Evolutionary conservation across 2,797 vertebrate genomes (phyloP).

Genomic region (Protonibea diacanthus): DNA sequence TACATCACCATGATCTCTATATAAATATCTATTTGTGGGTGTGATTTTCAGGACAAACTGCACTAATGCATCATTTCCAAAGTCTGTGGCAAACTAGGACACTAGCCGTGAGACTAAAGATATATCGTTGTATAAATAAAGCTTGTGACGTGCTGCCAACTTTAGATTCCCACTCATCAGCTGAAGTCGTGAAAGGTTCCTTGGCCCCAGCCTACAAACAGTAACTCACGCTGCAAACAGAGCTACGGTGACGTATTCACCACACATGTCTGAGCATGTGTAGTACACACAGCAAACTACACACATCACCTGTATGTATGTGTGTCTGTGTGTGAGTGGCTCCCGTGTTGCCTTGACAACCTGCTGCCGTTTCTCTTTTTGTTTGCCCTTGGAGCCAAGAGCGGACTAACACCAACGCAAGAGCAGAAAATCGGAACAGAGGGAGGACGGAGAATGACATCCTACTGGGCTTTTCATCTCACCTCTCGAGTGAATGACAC

Average conservation of each 20-base stretch:
- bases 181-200: constrained; percentile 75
- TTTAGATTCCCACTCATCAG: constrained; percentile 65
- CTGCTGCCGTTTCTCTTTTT: constrained; percentile 69
- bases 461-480: constrained; percentile 59
- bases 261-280: constrained; percentile 41
- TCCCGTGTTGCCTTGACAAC: constrained; percentile 80
- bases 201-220: constrained; percentile 56
- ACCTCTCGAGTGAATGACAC: constrained; percentile 63
- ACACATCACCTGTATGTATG: constrained; percentile 59
- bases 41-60: constrained; percentile 24
- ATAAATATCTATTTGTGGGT: constrained; percentile 1
- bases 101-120: constrained; percentile 49
- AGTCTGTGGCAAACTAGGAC: constrained; percentile 59
- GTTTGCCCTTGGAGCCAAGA: constrained; percentile 72
- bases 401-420: constrained; percentile 69
- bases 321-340: constrained; percentile 35
- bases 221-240: constrained; percentile 60
- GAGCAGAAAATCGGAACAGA: constrained; percentile 65
- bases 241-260: constrained; percentile 59
- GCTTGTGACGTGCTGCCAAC: constrained; percentile 55
- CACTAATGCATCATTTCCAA: constrained; percentile 34
- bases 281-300: constrained; percentile 19
- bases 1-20: background rate
- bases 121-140: constrained; percentile 59
- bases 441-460: constrained; percentile 62